Percentiles rank a stretch among this genome's conserved stretches.
These are phyloP conservation scores for Erpetoichthys calabaricus DNA, from an alignment of 2,797 vertebrate species.

Conservation along the genomic window DNA sequence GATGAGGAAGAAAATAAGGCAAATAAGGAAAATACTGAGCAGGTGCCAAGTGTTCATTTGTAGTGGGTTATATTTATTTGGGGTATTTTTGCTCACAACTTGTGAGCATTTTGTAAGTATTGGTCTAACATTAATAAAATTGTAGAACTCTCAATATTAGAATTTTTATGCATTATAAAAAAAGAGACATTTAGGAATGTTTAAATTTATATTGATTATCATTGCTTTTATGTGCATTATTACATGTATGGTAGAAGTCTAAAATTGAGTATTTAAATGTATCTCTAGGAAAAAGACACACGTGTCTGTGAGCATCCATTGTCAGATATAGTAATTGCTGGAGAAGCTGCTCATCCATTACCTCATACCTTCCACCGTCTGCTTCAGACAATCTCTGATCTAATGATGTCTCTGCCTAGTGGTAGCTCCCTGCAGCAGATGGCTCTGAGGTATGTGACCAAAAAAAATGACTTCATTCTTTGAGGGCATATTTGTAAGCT, in stretches of 20 bases:
- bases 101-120: background rate
- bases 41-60: conserved; percentile 41
- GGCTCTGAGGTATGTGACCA: conserved; percentile 72
- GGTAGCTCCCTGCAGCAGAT: conserved; percentile 96
- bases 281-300: conserved; percentile 76
- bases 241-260: no score
- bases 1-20: conserved; percentile 94
- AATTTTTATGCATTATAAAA: no score
- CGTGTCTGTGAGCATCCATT: conserved; percentile 94
- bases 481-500: background rate
- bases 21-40: conserved; percentile 84
- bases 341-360: conserved; percentile 90
- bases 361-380: conserved; percentile 95
- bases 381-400: conserved; percentile 95
- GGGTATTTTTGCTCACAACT: background rate
- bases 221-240: no score
- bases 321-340: conserved; percentile 93
- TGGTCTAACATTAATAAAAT: background rate
- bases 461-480: background rate
- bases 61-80: no score
- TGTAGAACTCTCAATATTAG: background rate
- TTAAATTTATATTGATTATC: no score
- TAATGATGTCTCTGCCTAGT: conserved; percentile 97
- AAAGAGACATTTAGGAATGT: no score
- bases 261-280: no score